Conservation (phyloP, 2,888 invertebrate genomes). For the Limnephilus marmoratus region DNA sequence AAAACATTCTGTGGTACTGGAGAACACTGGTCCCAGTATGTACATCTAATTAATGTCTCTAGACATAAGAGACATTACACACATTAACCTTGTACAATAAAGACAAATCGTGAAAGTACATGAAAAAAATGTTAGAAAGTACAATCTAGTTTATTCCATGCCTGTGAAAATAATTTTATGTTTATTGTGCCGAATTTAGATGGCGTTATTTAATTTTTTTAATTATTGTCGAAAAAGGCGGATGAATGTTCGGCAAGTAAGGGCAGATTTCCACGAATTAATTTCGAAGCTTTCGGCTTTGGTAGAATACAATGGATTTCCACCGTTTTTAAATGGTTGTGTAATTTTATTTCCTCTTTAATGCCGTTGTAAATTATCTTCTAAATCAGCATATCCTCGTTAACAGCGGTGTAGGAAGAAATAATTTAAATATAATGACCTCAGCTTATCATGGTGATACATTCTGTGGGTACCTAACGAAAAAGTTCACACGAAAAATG, state of each 20-base stretch:
- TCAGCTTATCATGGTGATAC: too few species aligned
- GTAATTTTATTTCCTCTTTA: not conserved
- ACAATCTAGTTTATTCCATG: not conserved
- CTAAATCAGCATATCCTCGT: not conserved
- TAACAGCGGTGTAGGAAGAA: not conserved
- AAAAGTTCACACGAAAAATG: too few species aligned
- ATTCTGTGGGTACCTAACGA: too few species aligned
- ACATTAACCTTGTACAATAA: not conserved
- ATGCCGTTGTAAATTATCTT: not conserved
- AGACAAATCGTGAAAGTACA: not conserved
- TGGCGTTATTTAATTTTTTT: constrained; percentile 11
- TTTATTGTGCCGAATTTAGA: constrained; percentile 30
- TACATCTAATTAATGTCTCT: too few species aligned
- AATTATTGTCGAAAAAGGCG: not conserved
- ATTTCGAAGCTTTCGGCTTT: constrained; percentile 26
- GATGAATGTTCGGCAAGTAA: constrained; percentile 6
- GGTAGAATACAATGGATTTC: not conserved
- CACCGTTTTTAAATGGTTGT: not conserved
- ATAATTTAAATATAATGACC: too few species aligned
- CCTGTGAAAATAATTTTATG: not conserved
- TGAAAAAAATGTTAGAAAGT: not conserved
- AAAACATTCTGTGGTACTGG: too few species aligned
- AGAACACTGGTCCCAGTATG: too few species aligned
- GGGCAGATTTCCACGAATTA: constrained; percentile 34
- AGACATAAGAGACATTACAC: too few species aligned